These are phyloP conservation scores for Druon quercuslanigerum DNA, from an alignment of 1,140 invertebrate species.

Conservation along the genomic window DNA sequence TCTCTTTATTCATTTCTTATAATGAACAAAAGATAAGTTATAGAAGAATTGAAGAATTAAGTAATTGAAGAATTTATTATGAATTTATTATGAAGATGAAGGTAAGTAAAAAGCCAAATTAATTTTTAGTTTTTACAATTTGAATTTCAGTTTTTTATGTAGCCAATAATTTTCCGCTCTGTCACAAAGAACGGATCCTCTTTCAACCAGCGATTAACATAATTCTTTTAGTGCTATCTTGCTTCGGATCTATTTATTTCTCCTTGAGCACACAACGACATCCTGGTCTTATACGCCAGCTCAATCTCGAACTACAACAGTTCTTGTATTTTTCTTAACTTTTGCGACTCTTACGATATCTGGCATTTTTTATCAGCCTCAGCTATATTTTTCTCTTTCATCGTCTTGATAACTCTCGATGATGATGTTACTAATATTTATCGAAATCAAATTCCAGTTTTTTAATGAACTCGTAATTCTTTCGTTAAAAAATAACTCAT, in stretches of 20 bases:
- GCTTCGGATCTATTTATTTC: constrained; percentile 83
- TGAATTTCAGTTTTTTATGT: too few species aligned
- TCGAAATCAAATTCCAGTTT: constrained; percentile 56
- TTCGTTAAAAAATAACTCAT: constrained; percentile 66
- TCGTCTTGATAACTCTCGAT: constrained; percentile 86
- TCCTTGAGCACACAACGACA: constrained; percentile 85
- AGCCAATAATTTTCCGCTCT: constrained; percentile 75
- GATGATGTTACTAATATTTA: constrained; percentile 83
- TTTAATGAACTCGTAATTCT: constrained; percentile 85
- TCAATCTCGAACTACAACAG: constrained; percentile 86
- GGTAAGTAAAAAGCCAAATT: constrained; percentile 71
- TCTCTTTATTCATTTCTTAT: too few species aligned
- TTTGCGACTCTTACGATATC: constrained; percentile 92
- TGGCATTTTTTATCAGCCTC: constrained; percentile 93
- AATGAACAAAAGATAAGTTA: too few species aligned
- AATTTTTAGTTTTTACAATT: too few species aligned
- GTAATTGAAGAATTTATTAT: too few species aligned
- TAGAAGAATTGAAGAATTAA: too few species aligned
- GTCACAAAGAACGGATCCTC: constrained; percentile 65
- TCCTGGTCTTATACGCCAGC: constrained; percentile 90
- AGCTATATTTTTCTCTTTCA: constrained; percentile 92
- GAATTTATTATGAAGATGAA: too few species aligned
- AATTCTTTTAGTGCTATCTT: constrained; percentile 79
- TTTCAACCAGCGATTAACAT: constrained; percentile 80
- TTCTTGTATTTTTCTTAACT: constrained; percentile 84